Evolutionary conservation across 2,888 invertebrate species (phyloP), one percentile per base, ranked within the genome.

Genomic region (Alcis repandata): DNA sequence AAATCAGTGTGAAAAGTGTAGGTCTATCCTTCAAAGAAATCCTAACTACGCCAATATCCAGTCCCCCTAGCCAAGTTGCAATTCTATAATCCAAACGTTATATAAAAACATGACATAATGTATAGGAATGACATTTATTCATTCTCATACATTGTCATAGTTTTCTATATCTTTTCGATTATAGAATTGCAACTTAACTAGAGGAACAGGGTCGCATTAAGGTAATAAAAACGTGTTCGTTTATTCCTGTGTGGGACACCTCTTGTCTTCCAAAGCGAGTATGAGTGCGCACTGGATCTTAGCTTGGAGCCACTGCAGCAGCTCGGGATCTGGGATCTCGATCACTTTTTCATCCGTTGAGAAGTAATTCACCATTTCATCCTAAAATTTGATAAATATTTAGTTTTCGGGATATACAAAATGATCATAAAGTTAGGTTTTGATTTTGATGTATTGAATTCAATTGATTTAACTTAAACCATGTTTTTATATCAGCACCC

Each of bases 261-360:
- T 94, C 79, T 96, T 96, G 80, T 96, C 96, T 83, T 96, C 96
- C 92, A 96, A 94, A 57, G 96, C 96, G 38, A 96, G 91, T 62
- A 96, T 95, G 79, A 97, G 95, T 0, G 96, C 96, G 79, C 95
- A 95, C 81, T 97, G 96, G 61, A 97, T 95, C 91, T 96, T 96
- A 67, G 94, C 94, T 75, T 95, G 95, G 27, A 97, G 89, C 97
- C 97, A 97, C 15, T 89, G 87, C 59, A 97, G 89, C 15, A 95
- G 93, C 49, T 95, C 94, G 1, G 90, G 89, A 65, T 97, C 95
- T 10, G 95, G 92, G 45, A 95, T 94, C 68, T 95, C 94, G 53
- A 97, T 94, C 63, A 94, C 94, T 78, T 96, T 95, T 77, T 96
- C 96, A 63, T 95, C 95, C 2, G 95, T 95, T 13, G 95, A 92